A percentile compares a stretch with the other conserved stretches of the same genome.
These are phyloP conservation scores for Athalia circularis DNA, from an alignment of 2,888 invertebrate genomes.

Conservation along the genomic window DNA sequence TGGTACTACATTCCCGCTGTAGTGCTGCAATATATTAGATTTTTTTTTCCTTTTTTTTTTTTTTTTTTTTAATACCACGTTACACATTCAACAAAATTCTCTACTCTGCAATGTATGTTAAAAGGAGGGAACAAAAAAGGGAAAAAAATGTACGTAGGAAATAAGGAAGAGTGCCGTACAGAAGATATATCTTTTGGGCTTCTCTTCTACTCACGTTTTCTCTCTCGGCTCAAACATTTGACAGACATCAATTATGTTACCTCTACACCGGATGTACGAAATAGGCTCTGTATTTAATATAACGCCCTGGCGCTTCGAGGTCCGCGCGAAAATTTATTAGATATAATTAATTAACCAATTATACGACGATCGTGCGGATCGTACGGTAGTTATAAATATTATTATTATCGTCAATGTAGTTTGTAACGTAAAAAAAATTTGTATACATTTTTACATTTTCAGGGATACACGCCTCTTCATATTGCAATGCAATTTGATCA, in stretches of 20 bases:
- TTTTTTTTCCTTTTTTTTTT: background rate
- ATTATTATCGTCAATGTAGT: background rate
- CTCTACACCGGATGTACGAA: no score
- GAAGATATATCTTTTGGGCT: no score
- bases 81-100: background rate
- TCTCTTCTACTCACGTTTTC: no score
- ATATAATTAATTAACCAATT: no score
- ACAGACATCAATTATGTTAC: no score
- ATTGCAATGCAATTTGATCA: constrained; percentile 94
- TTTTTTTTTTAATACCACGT: background rate
- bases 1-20: background rate
- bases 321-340: no score
- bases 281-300: no score
- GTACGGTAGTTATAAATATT: no score
- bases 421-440: background rate
- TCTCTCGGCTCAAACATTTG: no score
- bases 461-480: constrained; percentile 97
- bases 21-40: background rate
- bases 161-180: background rate
- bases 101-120: no score
- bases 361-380: no score
- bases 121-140: background rate
- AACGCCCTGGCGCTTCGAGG: no score
- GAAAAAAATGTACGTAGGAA: background rate
- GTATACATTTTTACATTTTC: constrained; percentile 66